phyloP scores from a whole-genome alignment of 2,888 invertebrate genomes.

The Anodontia alba region DNA sequence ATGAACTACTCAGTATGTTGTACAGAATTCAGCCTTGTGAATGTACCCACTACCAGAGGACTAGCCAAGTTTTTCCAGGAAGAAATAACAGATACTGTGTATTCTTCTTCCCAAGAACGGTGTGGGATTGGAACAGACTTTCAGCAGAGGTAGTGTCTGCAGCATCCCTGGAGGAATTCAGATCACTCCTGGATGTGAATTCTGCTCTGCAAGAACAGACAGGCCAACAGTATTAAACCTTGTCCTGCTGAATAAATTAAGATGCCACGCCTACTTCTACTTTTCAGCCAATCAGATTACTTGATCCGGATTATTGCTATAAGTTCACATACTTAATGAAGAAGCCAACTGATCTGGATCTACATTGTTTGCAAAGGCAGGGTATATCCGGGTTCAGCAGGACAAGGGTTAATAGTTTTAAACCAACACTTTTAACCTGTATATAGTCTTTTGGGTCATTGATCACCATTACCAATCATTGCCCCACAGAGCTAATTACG shows the following conservation, averaged over 20 bases:
- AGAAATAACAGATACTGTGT: background rate
- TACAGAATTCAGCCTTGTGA: conserved; percentile 2
- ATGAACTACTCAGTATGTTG: conserved; percentile 6
- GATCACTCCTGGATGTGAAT: background rate
- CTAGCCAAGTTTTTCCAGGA: background rate
- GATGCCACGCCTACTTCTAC: too few relatives aligned
- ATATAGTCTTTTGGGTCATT: background rate
- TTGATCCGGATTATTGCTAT: too few relatives aligned
- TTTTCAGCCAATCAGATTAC: too few relatives aligned
- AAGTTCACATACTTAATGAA: too few relatives aligned
- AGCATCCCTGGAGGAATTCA: conserved; percentile 14
- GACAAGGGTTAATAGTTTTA: too few relatives aligned
- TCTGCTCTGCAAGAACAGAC: conserved; percentile 7
- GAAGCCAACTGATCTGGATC: too few relatives aligned
- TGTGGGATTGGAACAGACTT: background rate
- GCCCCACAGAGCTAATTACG: background rate
- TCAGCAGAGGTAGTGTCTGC: background rate
- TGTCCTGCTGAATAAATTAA: too few relatives aligned
- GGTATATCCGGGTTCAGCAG: too few relatives aligned
- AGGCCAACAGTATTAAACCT: too few relatives aligned
- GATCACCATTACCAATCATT: background rate
- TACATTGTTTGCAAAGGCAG: too few relatives aligned
- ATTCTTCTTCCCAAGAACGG: background rate
- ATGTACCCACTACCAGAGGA: conserved; percentile 2
- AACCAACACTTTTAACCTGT: background rate